phyloP scores from a whole-genome alignment of 1,140 invertebrate species.

The Bicyclus anynana region DNA sequence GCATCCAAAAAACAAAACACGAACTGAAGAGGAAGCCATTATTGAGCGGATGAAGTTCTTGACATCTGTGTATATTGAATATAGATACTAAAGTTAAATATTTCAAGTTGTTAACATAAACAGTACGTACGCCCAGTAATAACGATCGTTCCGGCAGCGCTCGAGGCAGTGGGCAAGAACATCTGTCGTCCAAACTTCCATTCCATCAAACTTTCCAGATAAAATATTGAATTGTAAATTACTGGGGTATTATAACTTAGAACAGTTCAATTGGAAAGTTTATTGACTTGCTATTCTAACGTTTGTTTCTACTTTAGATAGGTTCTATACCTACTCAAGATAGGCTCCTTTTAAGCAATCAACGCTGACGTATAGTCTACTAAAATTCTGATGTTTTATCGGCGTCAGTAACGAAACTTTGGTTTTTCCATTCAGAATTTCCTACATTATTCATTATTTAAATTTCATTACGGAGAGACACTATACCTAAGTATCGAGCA shows the following conservation, averaged over 20 bases:
- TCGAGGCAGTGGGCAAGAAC: slow-evolving; percentile 4
- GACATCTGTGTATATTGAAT: neutral
- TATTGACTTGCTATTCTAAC: slow-evolving; percentile 26
- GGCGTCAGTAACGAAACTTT: too few relatives aligned
- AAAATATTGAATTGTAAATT: slow-evolving; percentile 5
- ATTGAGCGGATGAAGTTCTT: neutral
- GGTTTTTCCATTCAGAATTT: too few relatives aligned
- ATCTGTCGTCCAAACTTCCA: slow-evolving; percentile 18
- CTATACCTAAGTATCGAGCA: too few relatives aligned
- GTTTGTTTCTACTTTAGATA: neutral
- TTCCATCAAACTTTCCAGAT: slow-evolving; percentile 10
- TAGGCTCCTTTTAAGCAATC: too few relatives aligned
- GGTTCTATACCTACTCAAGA: neutral
- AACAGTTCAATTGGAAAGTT: slow-evolving; percentile 6
- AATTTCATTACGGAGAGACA: too few relatives aligned
- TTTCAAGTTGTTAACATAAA: slow-evolving; percentile 6
- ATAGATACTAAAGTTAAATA: slow-evolving; percentile 1
- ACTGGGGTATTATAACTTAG: neutral
- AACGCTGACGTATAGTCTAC: too few relatives aligned
- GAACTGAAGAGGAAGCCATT: neutral
- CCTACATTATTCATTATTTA: too few relatives aligned
- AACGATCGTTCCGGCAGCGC: neutral
- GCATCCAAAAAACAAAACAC: too few relatives aligned
- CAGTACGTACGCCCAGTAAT: slow-evolving; percentile 7
- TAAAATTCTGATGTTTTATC: too few relatives aligned